Conservation (phyloP, 1,140 invertebrate genomes). For the Bombus huntii region DNA sequence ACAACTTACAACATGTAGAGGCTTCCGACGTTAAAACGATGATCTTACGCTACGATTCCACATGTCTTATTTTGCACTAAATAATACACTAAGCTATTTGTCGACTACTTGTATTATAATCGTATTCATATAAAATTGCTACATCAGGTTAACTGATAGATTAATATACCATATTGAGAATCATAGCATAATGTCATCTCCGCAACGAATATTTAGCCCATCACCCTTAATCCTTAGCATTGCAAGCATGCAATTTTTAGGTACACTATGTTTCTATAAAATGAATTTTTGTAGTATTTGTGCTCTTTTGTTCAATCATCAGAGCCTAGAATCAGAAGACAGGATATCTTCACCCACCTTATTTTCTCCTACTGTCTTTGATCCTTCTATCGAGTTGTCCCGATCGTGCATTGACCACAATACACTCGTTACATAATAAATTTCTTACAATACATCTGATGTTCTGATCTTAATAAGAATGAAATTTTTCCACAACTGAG, state of each 20-base stretch:
- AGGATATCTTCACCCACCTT: slow-evolving; percentile 81
- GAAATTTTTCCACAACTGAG: slow-evolving; percentile 28
- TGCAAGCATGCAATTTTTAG: slow-evolving; percentile 79
- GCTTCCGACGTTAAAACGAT: slow-evolving; percentile 54
- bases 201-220: slow-evolving; percentile 72
- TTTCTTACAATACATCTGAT: slow-evolving; percentile 57
- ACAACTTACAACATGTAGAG: slow-evolving; percentile 63
- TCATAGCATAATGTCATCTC: slow-evolving; percentile 61
- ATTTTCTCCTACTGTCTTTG: slow-evolving; percentile 72
- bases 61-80: neutral
- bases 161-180: neutral
- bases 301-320: slow-evolving; percentile 52
- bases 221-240: slow-evolving; percentile 79
- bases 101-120: neutral
- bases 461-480: slow-evolving; percentile 39
- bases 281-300: slow-evolving; percentile 60
- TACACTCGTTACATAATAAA: slow-evolving; percentile 56
- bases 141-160: neutral
- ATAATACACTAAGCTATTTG: neutral
- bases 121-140: neutral
- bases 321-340: slow-evolving; percentile 70
- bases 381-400: slow-evolving; percentile 63
- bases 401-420: slow-evolving; percentile 66
- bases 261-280: slow-evolving; percentile 70
- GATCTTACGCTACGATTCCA: slow-evolving; percentile 49